phyloP scores from a whole-genome alignment of 2,113 vertebrate species.

The Corydoras maculifer region DNA sequence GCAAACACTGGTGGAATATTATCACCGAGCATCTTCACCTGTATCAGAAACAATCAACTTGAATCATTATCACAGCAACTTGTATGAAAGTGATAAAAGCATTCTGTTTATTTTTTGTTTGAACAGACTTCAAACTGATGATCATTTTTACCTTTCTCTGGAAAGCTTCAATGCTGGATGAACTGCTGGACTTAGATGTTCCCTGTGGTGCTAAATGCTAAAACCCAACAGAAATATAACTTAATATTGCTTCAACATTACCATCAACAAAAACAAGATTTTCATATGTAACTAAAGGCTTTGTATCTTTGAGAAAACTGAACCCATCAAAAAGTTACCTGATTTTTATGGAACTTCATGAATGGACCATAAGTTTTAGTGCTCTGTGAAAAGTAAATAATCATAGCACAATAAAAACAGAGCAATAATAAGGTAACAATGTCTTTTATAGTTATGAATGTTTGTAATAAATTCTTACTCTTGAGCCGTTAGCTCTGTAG shows the following conservation, averaged over 20 bases:
- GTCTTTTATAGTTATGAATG: no score
- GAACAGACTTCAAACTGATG: not conserved
- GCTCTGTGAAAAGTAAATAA: not conserved
- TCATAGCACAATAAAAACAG: not conserved
- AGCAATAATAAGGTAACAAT: not conserved
- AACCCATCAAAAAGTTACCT: slow-evolving; percentile 16
- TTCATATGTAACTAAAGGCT: not conserved
- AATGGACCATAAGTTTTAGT: slow-evolving; percentile 4
- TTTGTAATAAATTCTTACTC: slow-evolving; percentile 27
- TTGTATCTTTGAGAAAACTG: no score
- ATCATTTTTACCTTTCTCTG: slow-evolving; percentile 29
- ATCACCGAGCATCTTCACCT: slow-evolving; percentile 63
- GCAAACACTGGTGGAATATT: slow-evolving; percentile 54
- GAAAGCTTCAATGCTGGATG: slow-evolving; percentile 41
- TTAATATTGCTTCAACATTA: not conserved
- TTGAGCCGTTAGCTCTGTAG: slow-evolving; percentile 37
- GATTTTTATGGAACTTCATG: slow-evolving; percentile 30
- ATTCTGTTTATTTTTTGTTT: not conserved
- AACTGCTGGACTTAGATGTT: slow-evolving; percentile 13
- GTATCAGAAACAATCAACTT: slow-evolving; percentile 18
- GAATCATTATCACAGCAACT: not conserved
- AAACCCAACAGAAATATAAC: not conserved
- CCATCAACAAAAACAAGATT: not conserved
- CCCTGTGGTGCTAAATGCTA: not conserved
- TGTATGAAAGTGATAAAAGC: not conserved